Evolutionary conservation across 2,113 vertebrate species (phyloP).

Genomic region (Ciconia stormi): DNA sequence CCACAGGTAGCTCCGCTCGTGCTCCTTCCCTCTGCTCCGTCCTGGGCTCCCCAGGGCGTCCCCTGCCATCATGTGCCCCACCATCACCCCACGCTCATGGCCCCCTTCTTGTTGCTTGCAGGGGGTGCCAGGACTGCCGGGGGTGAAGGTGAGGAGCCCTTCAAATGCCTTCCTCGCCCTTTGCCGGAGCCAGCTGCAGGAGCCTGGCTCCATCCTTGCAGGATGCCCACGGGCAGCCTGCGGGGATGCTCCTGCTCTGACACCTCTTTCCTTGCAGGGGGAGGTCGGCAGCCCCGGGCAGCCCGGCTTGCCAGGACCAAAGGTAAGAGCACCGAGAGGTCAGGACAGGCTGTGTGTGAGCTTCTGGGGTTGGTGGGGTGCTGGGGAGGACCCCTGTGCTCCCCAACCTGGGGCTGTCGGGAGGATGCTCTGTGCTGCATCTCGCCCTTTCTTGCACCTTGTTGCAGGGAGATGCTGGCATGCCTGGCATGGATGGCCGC

Average conservation of each 20-base stretch:
- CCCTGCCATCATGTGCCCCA: accelerated
- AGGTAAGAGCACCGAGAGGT: not conserved
- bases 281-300: constrained; percentile 66
- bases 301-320: constrained; percentile 54
- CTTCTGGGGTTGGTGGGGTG: too few species aligned
- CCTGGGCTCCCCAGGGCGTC: not conserved
- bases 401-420: accelerated
- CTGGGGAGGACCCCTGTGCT: not conserved
- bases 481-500: constrained; percentile 77
- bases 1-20: constrained; percentile 69
- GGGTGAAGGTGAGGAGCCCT: constrained; percentile 70
- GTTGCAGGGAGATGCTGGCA: constrained; percentile 72
- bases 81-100: not conserved
- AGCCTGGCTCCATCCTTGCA: not conserved
- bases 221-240: not conserved
- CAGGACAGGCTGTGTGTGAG: not conserved
- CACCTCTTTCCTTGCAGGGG: constrained; percentile 55
- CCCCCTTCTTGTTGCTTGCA: not conserved
- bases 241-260: not conserved
- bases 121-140: constrained; percentile 63
- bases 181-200: not conserved
- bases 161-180: not conserved
- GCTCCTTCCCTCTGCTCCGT: not conserved
- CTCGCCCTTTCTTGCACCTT: not conserved
- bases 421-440: not conserved